Evolutionary conservation across 2,797 vertebrate species (phyloP).

Genomic region (Esox masquinongy): DNA sequence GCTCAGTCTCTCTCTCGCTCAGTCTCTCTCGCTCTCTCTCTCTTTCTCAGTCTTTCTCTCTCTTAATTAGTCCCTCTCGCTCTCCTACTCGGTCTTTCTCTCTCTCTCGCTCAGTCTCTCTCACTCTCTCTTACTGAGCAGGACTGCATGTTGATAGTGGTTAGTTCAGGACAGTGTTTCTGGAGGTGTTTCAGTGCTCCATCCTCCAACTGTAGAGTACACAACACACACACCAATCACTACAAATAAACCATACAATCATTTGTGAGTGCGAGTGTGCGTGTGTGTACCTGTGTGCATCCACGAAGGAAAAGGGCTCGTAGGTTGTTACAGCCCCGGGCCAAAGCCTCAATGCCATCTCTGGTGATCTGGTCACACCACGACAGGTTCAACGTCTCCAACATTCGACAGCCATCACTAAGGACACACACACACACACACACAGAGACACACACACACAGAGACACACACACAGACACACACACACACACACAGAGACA

Average conservation of each 20-base stretch:
- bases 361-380: conserved; percentile 95
- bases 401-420: conserved; percentile 90
- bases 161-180: conserved; percentile 88
- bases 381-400: conserved; percentile 92
- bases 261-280: conserved; percentile 5
- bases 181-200: conserved; percentile 90
- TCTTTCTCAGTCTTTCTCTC: not conserved
- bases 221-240: not conserved
- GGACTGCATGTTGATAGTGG: conserved; percentile 91
- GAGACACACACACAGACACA: conserved; percentile 8
- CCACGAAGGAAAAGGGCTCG: conserved; percentile 89
- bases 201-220: conserved; percentile 80
- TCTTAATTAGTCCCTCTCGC: not conserved
- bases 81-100: no score
- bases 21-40: not conserved
- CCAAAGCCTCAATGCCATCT: conserved; percentile 88
- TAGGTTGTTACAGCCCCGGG: conserved; percentile 84
- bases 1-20: not conserved
- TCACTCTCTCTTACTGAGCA: conserved; percentile 80
- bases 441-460: not conserved
- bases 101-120: not conserved
- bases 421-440: conserved; percentile 8
- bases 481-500: conserved; percentile 7
- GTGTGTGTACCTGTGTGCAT: conserved; percentile 85
- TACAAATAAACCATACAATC: not conserved